A percentile compares a stretch with the other conserved stretches of the same genome.
Conservation (phyloP, 2,888 invertebrate genomes). For the Ophonus ardosiacus region DNA sequence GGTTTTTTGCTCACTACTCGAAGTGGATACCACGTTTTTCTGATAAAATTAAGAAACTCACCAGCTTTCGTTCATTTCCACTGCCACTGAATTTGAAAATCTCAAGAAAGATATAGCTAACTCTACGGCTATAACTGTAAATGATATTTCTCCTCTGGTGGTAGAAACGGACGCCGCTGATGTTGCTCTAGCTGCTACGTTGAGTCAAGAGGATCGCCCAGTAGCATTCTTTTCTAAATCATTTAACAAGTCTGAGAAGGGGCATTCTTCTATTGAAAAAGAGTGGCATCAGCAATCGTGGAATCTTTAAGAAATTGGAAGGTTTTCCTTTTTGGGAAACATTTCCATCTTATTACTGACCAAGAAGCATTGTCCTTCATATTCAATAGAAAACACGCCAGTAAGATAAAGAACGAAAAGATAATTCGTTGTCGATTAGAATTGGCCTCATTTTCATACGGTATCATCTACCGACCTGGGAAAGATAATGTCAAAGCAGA, state of each 20-base stretch:
- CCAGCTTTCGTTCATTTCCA: background rate
- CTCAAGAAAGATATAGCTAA: too few relatives aligned
- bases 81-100: background rate
- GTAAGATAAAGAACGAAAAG: conserved; percentile 62
- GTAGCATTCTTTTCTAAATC: too few relatives aligned
- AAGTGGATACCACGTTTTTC: conserved; percentile 2
- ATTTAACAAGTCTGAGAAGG: too few relatives aligned
- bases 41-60: background rate
- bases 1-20: background rate
- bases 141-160: conserved; percentile 8
- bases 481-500: conserved; percentile 61
- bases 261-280: conserved; percentile 56
- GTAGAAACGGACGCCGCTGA: too few relatives aligned
- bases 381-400: conserved; percentile 12
- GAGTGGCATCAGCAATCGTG: conserved; percentile 66
- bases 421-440: conserved; percentile 64
- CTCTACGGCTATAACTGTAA: too few relatives aligned
- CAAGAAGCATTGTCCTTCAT: conserved; percentile 60
- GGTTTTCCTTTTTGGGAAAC: conserved; percentile 64
- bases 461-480: background rate
- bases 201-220: too few relatives aligned
- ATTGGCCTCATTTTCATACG: conserved; percentile 59
- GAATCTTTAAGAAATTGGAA: conserved; percentile 65
- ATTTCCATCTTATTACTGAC: conserved; percentile 65
- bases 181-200: too few relatives aligned